phyloP scores from a whole-genome alignment of 2,113 vertebrate species.

The Siniperca chuatsi region DNA sequence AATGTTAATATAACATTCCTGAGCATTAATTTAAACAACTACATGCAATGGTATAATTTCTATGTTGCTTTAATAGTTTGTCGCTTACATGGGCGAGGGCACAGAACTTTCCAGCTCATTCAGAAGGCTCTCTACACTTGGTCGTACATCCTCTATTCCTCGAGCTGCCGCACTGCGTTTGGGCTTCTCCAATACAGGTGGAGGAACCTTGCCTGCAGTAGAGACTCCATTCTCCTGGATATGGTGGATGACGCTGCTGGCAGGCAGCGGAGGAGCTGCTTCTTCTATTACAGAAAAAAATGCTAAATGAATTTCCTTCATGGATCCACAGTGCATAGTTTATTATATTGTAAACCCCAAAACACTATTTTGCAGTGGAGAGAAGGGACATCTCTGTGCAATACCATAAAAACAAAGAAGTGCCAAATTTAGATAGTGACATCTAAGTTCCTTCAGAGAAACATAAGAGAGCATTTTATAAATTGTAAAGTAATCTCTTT shows the following conservation, averaged over 20 bases:
- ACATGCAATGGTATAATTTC: neutral
- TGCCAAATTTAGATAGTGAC: neutral
- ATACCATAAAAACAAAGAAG: slow-evolving; percentile 26
- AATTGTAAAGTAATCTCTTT: neutral
- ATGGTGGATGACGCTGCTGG: slow-evolving; percentile 79
- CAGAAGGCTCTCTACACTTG: slow-evolving; percentile 93
- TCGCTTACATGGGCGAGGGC: slow-evolving; percentile 89
- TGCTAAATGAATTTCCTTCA: neutral
- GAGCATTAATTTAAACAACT: neutral
- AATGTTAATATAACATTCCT: neutral
- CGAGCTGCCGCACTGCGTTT: slow-evolving; percentile 83
- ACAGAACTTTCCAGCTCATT: slow-evolving; percentile 94
- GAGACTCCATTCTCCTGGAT: slow-evolving; percentile 86
- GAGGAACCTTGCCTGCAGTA: slow-evolving; percentile 73
- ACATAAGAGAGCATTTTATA: neutral
- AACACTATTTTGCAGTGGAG: neutral
- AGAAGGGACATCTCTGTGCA: neutral
- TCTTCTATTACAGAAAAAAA: slow-evolving; percentile 60
- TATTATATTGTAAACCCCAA: neutral
- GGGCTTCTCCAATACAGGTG: slow-evolving; percentile 87
- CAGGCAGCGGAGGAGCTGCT: slow-evolving; percentile 72
- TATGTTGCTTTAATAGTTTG: neutral
- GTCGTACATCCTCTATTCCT: slow-evolving; percentile 88
- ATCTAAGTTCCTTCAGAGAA: slow-evolving; percentile 4
- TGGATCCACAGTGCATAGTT: neutral